phyloP scores from a whole-genome alignment of 2,113 vertebrate genomes.

The Marmota flaviventris region DNA sequence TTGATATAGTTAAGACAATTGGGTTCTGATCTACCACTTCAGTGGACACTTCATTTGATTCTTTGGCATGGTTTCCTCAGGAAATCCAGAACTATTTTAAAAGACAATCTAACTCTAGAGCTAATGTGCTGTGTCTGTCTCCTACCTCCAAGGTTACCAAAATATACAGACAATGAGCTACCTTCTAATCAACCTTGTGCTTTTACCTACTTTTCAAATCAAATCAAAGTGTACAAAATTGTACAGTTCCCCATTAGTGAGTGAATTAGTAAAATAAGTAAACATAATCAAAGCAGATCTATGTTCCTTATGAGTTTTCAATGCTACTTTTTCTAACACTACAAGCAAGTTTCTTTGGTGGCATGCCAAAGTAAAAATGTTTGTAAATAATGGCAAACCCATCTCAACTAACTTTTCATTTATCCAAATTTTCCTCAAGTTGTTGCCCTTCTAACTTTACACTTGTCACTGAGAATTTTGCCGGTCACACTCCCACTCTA shows the following conservation, averaged over 20 bases:
- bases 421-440: constrained; percentile 62
- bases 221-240: constrained; percentile 11
- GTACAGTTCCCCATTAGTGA: not conserved
- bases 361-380: constrained; percentile 61
- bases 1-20: not conserved
- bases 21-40: not conserved
- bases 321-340: not conserved
- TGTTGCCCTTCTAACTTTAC: constrained; percentile 14
- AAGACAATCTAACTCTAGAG: not conserved
- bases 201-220: not conserved
- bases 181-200: not conserved
- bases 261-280: constrained; percentile 6
- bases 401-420: constrained; percentile 75
- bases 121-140: not conserved
- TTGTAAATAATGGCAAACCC: constrained; percentile 41
- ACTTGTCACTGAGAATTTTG: not conserved
- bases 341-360: constrained; percentile 27
- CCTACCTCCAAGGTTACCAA: not conserved
- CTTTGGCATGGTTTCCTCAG: not conserved
- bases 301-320: not conserved
- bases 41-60: not conserved
- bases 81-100: not conserved
- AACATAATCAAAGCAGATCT: not conserved
- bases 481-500: fast-evolving
- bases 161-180: not conserved